Evolutionary conservation across 2,888 invertebrate species (phyloP).

Genomic region (Melinaea marsaeus): DNA sequence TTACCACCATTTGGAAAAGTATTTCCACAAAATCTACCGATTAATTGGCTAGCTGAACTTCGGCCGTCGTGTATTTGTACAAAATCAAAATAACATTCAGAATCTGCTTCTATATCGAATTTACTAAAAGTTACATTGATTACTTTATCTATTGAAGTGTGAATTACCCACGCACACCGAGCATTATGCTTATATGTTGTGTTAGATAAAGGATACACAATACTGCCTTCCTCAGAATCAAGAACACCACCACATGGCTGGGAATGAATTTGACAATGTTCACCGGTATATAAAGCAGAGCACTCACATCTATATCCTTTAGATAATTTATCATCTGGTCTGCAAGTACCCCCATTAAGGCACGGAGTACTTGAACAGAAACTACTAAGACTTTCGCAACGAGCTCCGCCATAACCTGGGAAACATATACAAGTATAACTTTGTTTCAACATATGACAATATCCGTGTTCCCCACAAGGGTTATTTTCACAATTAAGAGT

Average conservation of each 20-base stretch:
- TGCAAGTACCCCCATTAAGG: constrained; percentile 88
- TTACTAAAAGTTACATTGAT: constrained; percentile 87
- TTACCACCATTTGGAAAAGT: constrained; percentile 82
- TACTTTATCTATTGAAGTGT: constrained; percentile 81
- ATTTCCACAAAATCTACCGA: constrained; percentile 90
- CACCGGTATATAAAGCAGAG: constrained; percentile 80
- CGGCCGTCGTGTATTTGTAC: constrained; percentile 91
- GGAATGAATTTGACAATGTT: constrained; percentile 78
- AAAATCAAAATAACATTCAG: constrained; percentile 84
- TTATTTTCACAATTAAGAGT: constrained; percentile 65
- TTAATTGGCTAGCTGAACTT: constrained; percentile 81
- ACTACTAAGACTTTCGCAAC: constrained; percentile 79
- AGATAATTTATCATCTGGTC: constrained; percentile 41
- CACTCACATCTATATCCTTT: constrained; percentile 81
- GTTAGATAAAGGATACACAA: constrained; percentile 80
- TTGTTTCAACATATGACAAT: constrained; percentile 68
- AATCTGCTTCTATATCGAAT: constrained; percentile 84
- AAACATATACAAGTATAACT: constrained; percentile 79
- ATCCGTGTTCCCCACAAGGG: constrained; percentile 79
- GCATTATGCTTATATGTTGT: constrained; percentile 79
- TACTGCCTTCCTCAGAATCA: constrained; percentile 75
- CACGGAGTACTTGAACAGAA: constrained; percentile 87
- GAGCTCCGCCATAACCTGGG: constrained; percentile 78
- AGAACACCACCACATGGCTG: constrained; percentile 66
- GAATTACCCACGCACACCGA: constrained; percentile 90